A percentile compares a stretch with the other conserved stretches of the same genome.
Evolutionary conservation across 2,113 vertebrate species (phyloP).

Genomic region (Menidia beryllina): DNA sequence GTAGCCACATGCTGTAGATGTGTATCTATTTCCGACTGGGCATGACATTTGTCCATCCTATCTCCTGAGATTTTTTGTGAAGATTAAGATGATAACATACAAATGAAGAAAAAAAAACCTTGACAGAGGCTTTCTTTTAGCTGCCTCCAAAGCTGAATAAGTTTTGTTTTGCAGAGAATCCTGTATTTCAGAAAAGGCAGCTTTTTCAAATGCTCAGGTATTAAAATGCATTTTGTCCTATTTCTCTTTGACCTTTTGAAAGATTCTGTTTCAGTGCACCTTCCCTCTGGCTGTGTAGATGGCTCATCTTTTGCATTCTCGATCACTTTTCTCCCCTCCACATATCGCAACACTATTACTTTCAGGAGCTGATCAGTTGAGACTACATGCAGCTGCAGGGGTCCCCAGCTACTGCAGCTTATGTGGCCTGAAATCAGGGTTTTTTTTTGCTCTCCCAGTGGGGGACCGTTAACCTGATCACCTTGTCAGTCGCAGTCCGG

Average conservation of each 20-base stretch:
- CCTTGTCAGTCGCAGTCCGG: slow-evolving; percentile 51
- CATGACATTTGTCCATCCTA: too few relatives aligned
- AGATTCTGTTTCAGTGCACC: not conserved
- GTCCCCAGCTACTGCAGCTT: slow-evolving; percentile 26
- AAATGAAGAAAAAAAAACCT: too few relatives aligned
- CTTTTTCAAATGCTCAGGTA: too few relatives aligned
- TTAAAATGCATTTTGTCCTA: not conserved
- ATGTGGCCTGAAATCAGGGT: slow-evolving; percentile 26
- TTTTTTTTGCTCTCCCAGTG: slow-evolving; percentile 54
- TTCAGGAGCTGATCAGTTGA: slow-evolving; percentile 38
- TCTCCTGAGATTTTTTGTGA: too few relatives aligned
- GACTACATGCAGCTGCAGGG: slow-evolving; percentile 18
- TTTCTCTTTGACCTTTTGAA: slow-evolving; percentile 4
- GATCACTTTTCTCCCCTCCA: slow-evolving; percentile 1
- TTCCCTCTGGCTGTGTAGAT: slow-evolving; percentile 4
- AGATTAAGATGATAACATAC: too few relatives aligned
- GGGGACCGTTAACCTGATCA: slow-evolving; percentile 51
- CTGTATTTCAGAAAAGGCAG: too few relatives aligned
- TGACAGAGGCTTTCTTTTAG: too few relatives aligned
- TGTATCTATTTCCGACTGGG: too few relatives aligned
- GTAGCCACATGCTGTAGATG: too few relatives aligned
- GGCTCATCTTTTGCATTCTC: slow-evolving; percentile 5
- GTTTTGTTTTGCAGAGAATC: too few relatives aligned
- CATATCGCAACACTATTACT: not conserved
- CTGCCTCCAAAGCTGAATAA: too few relatives aligned